Base-by-base conservation (phyloP, 2,797 vertebrate genomes). In the Aphelocoma californica region DNA sequence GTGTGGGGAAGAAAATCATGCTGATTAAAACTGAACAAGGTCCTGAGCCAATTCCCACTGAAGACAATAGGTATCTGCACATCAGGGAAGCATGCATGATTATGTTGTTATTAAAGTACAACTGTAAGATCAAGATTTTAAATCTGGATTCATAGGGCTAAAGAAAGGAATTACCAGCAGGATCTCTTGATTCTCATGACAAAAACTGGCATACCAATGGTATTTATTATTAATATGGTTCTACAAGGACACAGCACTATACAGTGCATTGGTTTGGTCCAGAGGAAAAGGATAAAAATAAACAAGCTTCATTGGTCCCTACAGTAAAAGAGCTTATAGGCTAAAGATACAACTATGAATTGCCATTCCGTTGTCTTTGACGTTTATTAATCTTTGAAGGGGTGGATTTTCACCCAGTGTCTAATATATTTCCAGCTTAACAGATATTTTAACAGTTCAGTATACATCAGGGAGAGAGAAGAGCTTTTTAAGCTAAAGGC, bases 401-500 rank as follows among this genome's bases (percentile, higher is more conserved):
- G 67, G 42, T 86, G 71, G 67, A 94, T 97, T 96, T 96, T 92
- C 88, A 89, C 38, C 78, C 83, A 88, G 53, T 78, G 86, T 85
- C 78, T 96, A 92, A 86, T 95, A 64, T 77, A 88, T 95, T 95
- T 93, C 60, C 94, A 94, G 78, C 53, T 93, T 95, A 94, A 92
- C 70, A 94, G 90, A 93, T 95, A 93, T 86, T 90, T 93, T 92
- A 95, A 87, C 48, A 81, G 88, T 94, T 95, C 94, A 95, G 61
- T 92, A 85, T 73, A 89, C 74, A 80, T 85, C 81, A 84, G 74
- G 78, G 89, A 95, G 36, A 75, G 51, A 69, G 81, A 96, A 93
- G 78, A 93, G 83, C 74, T 85, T 88, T 93, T 89, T 70, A 90
- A 89, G 82, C 58, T 80, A 69, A 93, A 89, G 91, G 48, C 78